Base-by-base conservation (phyloP, 2,797 vertebrate species). In the Rhinoraja longicauda region DNA sequence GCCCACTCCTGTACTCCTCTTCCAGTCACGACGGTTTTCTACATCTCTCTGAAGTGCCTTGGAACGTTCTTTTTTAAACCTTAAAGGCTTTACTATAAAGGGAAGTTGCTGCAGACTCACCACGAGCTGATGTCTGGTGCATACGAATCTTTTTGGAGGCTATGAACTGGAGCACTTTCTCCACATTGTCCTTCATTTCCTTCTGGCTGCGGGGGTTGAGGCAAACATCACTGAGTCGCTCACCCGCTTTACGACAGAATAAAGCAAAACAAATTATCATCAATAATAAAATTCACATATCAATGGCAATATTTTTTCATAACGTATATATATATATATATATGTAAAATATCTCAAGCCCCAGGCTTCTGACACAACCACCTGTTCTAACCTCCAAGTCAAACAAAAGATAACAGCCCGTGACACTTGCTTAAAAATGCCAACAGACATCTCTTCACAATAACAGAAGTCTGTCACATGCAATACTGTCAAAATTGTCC, bases 81-180 rank as follows among this genome's bases (percentile, higher is more conserved):
- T 93, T 39, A 75, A 72, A 39, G 17, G 15, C 3, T 4, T 12
- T 36, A 70, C 29, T 12, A 39, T 45, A 70, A 82, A 62, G n/a
- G 45, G 45, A 79, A 32, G 64, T 26, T 62, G 57, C 39, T 45
- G 39, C 24, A 26, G 15, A 62, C 79, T 36, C 64, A 99, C 99
- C 99, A 97, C 97, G 97, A 36, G 98, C 97, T 0, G 98, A 98
- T 0, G 98, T 98, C 95, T 99, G 98, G 90, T 99, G 98, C 98
- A 99, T 99, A 24, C 98, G 98, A 94, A 99, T 99, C 94, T 97
- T 97, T 94, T 97, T 98, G 13, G 98, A 99, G 39, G 98, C 97
- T 95, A 99, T 97, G 1, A 99, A 99, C 94, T 97, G 97, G 5
- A 99, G 94, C 62, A 99, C 98, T 95, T 97, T 97, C 93, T 99